Conservation (phyloP, 2,888 invertebrate genomes). For the Andrena fulva region DNA sequence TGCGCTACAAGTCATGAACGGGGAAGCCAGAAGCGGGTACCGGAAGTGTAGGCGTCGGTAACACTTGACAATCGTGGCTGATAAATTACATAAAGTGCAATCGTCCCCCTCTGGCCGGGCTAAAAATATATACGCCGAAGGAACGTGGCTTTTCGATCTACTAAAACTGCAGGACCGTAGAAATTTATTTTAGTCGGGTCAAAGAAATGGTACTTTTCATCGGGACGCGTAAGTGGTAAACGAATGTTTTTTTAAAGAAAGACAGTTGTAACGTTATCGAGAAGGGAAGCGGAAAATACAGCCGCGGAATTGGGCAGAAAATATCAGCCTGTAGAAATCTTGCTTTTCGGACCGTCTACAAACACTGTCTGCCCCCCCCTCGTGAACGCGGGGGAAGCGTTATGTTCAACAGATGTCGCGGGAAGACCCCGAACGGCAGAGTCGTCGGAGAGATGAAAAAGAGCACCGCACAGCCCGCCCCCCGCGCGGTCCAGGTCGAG, state of each 20-base stretch:
- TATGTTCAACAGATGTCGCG: conserved; percentile 73
- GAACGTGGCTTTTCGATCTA: neutral
- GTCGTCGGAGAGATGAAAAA: conserved; percentile 14
- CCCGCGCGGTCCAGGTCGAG: neutral
- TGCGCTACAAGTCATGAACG: conserved; percentile 11
- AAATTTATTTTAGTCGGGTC: too few species aligned
- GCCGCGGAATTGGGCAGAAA: conserved; percentile 6
- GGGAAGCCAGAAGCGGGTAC: conserved; percentile 45
- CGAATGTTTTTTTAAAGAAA: neutral
- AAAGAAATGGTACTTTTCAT: too few species aligned
- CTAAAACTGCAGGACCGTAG: neutral
- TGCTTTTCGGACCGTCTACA: conserved; percentile 1
- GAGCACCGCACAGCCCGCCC: neutral
- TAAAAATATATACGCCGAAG: conserved; percentile 42
- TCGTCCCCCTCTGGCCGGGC: conserved; percentile 18
- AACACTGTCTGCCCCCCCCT: conserved; percentile 37
- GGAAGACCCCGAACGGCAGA: conserved; percentile 30
- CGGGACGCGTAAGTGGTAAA: neutral
- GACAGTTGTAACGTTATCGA: conserved; percentile 7
- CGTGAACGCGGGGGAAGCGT: conserved; percentile 43
- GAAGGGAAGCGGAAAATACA: neutral
- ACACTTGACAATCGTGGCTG: conserved; percentile 51
- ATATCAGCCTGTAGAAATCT: conserved; percentile 26
- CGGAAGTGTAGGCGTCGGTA: conserved; percentile 64
- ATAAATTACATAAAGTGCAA: conserved; percentile 58